Evolutionary conservation across 1,140 invertebrate species (phyloP).

Genomic region (Drosophila baimaii): DNA sequence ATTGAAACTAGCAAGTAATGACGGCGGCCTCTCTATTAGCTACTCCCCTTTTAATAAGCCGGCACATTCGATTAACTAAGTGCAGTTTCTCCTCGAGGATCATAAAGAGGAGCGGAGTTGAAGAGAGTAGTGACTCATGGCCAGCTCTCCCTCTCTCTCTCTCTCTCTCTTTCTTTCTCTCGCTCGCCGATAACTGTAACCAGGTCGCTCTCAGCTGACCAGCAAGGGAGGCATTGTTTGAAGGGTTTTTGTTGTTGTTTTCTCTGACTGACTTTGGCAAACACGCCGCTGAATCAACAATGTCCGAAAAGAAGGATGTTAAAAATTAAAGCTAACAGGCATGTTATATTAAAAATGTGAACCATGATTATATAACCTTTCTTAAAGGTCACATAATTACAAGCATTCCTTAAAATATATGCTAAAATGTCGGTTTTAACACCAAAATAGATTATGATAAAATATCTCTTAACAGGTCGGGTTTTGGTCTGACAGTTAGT

Average conservation of each 20-base stretch:
- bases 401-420: no score
- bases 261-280: conserved; percentile 7
- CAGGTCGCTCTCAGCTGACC: conserved; percentile 13
- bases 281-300: conserved; percentile 50
- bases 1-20: conserved; percentile 10
- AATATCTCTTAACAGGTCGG: no score
- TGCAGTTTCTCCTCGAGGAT: conserved; percentile 45
- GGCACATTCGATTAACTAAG: conserved; percentile 22
- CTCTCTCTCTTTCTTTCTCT: neutral
- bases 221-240: conserved; percentile 13
- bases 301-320: conserved; percentile 38
- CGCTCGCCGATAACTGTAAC: conserved; percentile 59
- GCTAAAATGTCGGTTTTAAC: no score
- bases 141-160: conserved; percentile 13
- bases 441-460: no score
- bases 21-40: neutral
- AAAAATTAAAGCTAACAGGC: conserved; percentile 24
- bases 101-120: conserved; percentile 17
- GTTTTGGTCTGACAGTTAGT: no score
- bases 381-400: no score
- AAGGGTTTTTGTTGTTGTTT: conserved; percentile 29
- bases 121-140: conserved; percentile 59
- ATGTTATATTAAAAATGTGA: neutral
- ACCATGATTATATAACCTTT: no score
- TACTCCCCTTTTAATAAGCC: conserved; percentile 23